These are phyloP conservation scores for Vicugna pacos DNA, from an alignment of 2,113 vertebrate genomes.

Conservation along the genomic window DNA sequence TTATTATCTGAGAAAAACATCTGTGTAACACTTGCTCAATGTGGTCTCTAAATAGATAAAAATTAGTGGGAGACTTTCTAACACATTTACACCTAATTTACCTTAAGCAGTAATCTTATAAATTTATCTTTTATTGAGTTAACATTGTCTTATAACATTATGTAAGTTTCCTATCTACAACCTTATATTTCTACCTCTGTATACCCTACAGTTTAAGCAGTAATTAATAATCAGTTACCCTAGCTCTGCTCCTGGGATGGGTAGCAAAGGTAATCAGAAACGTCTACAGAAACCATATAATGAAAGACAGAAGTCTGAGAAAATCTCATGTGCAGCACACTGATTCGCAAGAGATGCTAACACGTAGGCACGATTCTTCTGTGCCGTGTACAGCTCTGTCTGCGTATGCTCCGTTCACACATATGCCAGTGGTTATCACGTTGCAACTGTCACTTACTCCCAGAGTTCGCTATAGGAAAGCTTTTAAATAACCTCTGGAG, in stretches of 20 bases:
- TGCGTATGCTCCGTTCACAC: background rate
- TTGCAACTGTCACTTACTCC: background rate
- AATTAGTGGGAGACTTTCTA: background rate
- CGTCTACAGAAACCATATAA: background rate
- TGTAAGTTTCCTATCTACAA: background rate
- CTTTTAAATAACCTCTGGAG: background rate
- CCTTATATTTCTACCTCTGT: background rate
- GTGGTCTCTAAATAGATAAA: background rate
- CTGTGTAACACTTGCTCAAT: background rate
- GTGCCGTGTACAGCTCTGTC: rapidly evolving
- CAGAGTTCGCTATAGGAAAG: background rate
- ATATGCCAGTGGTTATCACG: background rate
- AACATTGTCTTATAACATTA: background rate
- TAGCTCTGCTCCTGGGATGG: background rate
- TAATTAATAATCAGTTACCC: background rate
- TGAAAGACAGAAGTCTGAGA: background rate
- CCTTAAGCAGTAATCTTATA: background rate
- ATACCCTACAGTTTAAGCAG: too few relatives aligned
- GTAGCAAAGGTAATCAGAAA: background rate
- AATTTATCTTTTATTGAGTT: background rate
- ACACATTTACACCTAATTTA: background rate
- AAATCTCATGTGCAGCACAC: background rate
- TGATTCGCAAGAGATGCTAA: background rate
- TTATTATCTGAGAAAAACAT: slow-evolving; percentile 7
- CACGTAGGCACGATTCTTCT: rapidly evolving